These are phyloP conservation scores for Lathamus discolor DNA, from an alignment of 2,113 vertebrate genomes.

Conservation along the genomic window DNA sequence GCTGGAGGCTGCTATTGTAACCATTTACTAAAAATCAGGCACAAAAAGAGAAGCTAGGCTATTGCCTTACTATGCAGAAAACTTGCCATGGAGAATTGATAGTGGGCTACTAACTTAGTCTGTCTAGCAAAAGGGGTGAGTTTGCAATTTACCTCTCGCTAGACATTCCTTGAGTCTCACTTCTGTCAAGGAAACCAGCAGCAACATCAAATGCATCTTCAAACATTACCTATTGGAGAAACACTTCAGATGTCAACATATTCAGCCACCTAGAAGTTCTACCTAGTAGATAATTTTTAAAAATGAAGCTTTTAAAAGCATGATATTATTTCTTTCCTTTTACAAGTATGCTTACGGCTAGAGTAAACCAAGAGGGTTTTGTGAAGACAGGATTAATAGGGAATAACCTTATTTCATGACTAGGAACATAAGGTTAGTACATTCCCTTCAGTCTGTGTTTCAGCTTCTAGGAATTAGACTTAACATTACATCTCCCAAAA, in stretches of 20 bases:
- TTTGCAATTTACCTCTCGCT: constrained; percentile 67
- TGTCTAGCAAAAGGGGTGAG: background rate
- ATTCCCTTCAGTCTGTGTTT: background rate
- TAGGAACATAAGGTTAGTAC: background rate
- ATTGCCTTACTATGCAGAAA: background rate
- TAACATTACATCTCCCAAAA: background rate
- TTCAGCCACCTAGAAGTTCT: background rate
- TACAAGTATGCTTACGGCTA: background rate
- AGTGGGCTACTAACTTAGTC: background rate
- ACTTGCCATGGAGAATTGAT: background rate
- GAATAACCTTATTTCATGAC: background rate
- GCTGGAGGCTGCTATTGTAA: background rate
- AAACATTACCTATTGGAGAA: constrained; percentile 77
- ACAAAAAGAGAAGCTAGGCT: background rate
- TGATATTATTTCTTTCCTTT: background rate
- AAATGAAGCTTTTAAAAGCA: background rate
- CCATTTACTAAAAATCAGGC: background rate
- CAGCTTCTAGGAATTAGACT: background rate
- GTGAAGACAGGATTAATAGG: background rate
- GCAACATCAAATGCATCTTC: constrained; percentile 82
- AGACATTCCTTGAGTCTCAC: constrained; percentile 21
- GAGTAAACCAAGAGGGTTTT: background rate
- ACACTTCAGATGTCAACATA: constrained; percentile 17
- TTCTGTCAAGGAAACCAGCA: constrained; percentile 67
- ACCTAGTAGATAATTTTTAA: background rate